A percentile compares a stretch with the other conserved stretches of the same genome.
These are phyloP conservation scores for Sebastes baramenuke DNA, from an alignment of 2,797 vertebrate species.

Conservation along the genomic window DNA sequence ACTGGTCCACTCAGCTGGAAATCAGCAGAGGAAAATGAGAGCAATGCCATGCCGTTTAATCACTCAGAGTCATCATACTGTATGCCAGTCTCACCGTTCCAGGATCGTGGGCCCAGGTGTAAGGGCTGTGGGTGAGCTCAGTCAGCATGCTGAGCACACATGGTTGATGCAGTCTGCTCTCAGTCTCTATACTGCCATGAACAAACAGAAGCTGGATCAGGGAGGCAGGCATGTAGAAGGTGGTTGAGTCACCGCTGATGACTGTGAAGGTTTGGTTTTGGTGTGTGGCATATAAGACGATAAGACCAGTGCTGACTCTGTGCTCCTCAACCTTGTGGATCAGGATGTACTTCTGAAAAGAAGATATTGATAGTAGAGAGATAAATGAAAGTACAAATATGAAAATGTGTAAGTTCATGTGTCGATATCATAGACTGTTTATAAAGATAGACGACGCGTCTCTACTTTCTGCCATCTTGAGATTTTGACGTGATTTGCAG, in stretches of 20 bases:
- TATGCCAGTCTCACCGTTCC: conserved; percentile 58
- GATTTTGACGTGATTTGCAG: too few relatives aligned
- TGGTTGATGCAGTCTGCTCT: not conserved
- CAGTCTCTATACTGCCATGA: not conserved
- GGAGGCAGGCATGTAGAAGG: conserved; percentile 71
- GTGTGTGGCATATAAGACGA: conserved; percentile 62
- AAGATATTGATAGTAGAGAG: not conserved
- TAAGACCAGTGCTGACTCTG: conserved; percentile 54
- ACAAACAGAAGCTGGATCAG: conserved; percentile 45
- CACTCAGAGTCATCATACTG: not conserved
- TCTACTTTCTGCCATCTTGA: too few relatives aligned
- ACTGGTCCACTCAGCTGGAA: conserved; percentile 75
- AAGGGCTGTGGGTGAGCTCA: conserved; percentile 72
- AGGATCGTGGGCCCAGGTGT: conserved; percentile 36
- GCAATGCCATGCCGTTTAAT: not conserved
- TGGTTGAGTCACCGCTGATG: conserved; percentile 62
- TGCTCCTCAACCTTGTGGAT: conserved; percentile 49
- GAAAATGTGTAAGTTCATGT: not conserved
- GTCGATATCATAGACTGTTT: not conserved
- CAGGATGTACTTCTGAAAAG: conserved; percentile 73
- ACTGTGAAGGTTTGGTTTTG: conserved; percentile 47
- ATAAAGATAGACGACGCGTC: too few relatives aligned
- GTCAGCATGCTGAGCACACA: conserved; percentile 79
- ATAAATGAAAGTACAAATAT: not conserved
- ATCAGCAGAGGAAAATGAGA: conserved; percentile 15